phyloP scores from a whole-genome alignment of 2,113 vertebrate species.

The Merops nubicus region DNA sequence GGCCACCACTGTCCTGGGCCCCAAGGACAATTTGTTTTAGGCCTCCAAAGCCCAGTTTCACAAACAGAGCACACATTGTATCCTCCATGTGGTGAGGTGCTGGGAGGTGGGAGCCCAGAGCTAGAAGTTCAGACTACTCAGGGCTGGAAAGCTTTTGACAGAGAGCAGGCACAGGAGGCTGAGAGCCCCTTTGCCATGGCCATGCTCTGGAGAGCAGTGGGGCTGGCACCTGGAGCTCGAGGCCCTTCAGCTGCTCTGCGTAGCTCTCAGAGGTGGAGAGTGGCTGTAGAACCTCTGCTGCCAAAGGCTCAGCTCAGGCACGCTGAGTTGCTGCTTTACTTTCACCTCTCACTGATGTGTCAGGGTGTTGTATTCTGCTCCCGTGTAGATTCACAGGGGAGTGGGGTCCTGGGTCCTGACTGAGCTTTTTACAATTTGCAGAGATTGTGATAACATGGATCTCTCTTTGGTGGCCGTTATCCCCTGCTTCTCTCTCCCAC shows the following conservation, averaged over 20 bases:
- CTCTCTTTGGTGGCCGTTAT: fast-evolving
- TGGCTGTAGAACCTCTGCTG: not conserved
- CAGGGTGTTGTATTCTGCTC: not conserved
- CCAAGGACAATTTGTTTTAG: slow-evolving; percentile 43
- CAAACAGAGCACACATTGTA: slow-evolving; percentile 50
- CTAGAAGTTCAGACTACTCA: not conserved
- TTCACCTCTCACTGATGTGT: not conserved
- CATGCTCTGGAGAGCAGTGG: fast-evolving
- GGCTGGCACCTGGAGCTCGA: fast-evolving
- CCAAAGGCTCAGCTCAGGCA: not conserved
- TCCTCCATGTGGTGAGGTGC: not conserved
- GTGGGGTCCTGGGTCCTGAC: fast-evolving
- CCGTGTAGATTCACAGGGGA: not conserved
- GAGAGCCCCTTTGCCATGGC: fast-evolving
- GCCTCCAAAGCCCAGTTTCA: not conserved
- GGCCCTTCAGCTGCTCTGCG: fast-evolving
- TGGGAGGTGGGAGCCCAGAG: not conserved
- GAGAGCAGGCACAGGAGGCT: not conserved
- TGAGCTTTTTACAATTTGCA: not conserved
- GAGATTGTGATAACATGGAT: not conserved
- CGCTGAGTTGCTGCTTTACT: not conserved
- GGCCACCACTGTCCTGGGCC: not conserved
- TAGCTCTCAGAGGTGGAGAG: not conserved
- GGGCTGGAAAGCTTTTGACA: not conserved
- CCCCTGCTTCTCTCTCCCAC: not conserved